Evolutionary conservation across 2,113 vertebrate genomes (phyloP), one percentile per base, ranked within the genome.

Genomic region (Equus przewalskii): DNA sequence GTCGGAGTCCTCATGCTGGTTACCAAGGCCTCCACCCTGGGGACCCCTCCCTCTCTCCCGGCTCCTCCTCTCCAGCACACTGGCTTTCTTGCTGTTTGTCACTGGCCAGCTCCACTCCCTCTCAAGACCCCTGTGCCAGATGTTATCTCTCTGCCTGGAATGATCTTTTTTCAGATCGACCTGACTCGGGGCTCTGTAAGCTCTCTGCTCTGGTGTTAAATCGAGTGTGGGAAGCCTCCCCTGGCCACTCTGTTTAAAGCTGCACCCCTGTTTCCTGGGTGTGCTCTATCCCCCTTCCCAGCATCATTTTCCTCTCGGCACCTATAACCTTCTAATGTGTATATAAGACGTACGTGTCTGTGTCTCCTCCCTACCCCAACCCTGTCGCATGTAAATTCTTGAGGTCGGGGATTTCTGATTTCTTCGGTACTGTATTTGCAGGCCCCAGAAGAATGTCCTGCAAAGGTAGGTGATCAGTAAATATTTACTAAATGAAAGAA

Each of bases 401-500:
- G 49, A 56, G 56, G 22, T 72, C 54, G 65, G 62, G 28, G 49
- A 65, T 58, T 90, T 46, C 24, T 58, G 4, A 78, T 64, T 70
- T 49, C 56, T 62, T 64, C 8, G 54, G 26, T 30, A 41, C 8
- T 44, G 10, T 65, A 36, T 26, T n/a, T 54, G 33, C 24, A 64
- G n/a, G 9, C 41, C 49, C 28, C 24, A 70, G 58, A 73, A 79
- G 41, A 75, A 41, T 49, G 51, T 7, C 58, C 44, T 56, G 72
- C 18, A 85, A 82, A 58, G 33, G 5, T n/a, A 90, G 18, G 15
- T 69, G 28, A 54, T 73, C 16, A 54, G 70, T 44, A 82, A 69
- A 92, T 81, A 56, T 78, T 92, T 82, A 72, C 21, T 60, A 8
- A 67, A 70, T 58, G 41, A 79, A 58, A 30, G 9, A 84, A 46